These are phyloP conservation scores for Podocnemis expansa DNA, from an alignment of 2,113 vertebrate genomes.

Conservation along the genomic window DNA sequence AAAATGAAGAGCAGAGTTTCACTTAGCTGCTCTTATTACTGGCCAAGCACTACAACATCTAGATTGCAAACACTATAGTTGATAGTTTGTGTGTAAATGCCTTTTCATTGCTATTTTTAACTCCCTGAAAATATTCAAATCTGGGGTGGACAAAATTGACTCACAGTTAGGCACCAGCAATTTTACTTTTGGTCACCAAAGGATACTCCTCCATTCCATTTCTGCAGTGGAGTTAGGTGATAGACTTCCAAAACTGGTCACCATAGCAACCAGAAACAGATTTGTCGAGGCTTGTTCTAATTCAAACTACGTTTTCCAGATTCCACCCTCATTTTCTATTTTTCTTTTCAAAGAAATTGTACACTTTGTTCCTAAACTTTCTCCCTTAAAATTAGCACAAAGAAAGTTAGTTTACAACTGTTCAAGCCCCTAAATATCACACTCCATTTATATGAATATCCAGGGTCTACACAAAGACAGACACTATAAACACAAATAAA, in stretches of 20 bases:
- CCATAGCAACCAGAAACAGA: too few relatives aligned
- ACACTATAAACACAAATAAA: background rate
- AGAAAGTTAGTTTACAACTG: background rate
- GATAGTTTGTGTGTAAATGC: fast-evolving
- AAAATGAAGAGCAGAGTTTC: background rate
- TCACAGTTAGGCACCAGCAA: too few relatives aligned
- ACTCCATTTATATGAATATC: background rate
- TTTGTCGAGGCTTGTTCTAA: too few relatives aligned
- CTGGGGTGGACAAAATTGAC: too few relatives aligned
- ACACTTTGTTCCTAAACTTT: background rate
- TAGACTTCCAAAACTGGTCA: too few relatives aligned
- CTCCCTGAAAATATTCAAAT: background rate
- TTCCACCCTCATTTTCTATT: background rate
- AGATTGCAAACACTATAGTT: too few relatives aligned
- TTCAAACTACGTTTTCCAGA: background rate
- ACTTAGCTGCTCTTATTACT: background rate
- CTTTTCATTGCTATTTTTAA: background rate
- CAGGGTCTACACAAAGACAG: background rate
- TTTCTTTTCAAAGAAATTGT: background rate
- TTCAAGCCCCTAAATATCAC: background rate
- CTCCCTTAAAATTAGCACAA: background rate
- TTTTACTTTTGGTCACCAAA: too few relatives aligned
- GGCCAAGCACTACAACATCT: too few relatives aligned
- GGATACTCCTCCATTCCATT: too few relatives aligned
- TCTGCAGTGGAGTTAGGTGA: too few relatives aligned